phyloP scores from a whole-genome alignment of 1,140 invertebrate species.

The Aleiodes sp. region DNA sequence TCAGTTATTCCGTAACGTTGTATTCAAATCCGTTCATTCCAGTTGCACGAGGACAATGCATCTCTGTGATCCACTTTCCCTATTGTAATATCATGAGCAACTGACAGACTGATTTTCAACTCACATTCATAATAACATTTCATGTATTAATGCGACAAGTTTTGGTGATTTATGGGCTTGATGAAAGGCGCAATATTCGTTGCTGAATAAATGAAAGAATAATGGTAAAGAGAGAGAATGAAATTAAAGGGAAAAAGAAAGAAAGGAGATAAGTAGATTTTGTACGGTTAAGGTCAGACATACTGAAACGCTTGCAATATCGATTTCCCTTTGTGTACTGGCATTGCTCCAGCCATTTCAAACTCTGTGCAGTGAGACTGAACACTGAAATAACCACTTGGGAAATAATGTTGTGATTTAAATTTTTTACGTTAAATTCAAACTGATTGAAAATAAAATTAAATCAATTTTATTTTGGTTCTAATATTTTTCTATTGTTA shows the following conservation, averaged over 20 bases:
- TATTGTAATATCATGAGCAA: not conserved
- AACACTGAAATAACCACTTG: not conserved
- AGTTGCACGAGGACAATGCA: not conserved
- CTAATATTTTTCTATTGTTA: not conserved
- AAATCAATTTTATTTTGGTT: not conserved
- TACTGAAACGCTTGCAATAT: not conserved
- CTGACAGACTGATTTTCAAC: not conserved
- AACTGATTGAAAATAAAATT: conserved; percentile 1
- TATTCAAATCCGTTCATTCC: not conserved
- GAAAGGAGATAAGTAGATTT: not conserved
- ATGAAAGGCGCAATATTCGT: too few species aligned
- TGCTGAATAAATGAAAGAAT: too few species aligned
- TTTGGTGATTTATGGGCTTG: too few species aligned
- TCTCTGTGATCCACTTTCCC: not conserved
- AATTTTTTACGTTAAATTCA: not conserved
- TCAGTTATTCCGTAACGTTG: not conserved
- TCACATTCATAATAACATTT: not conserved
- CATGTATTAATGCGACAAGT: not conserved
- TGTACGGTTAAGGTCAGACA: conserved; percentile 14
- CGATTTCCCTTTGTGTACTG: not conserved
- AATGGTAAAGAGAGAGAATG: too few species aligned
- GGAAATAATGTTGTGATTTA: conserved; percentile 10
- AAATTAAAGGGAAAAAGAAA: too few species aligned
- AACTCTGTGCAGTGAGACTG: not conserved
- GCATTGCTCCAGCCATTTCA: not conserved